Evolutionary conservation across 2,797 vertebrate species (phyloP).

Genomic region (Phataginus tricuspis): DNA sequence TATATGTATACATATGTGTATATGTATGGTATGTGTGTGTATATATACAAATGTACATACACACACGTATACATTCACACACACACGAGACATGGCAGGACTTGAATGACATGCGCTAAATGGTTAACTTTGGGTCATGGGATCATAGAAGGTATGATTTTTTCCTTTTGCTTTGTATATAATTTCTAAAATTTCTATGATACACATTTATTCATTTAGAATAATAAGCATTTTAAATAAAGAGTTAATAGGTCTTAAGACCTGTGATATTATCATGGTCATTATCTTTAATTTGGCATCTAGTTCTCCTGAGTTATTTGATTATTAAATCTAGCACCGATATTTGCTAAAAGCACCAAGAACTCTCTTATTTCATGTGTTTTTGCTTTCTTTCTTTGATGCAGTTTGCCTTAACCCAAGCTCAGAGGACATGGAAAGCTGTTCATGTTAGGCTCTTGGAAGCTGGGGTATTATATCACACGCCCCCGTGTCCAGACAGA

Average conservation of each 20-base stretch:
- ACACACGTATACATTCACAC: too few relatives aligned
- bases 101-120: background rate
- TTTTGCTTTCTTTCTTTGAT: background rate
- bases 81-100: background rate
- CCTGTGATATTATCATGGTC: background rate
- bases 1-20: fast-evolving
- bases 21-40: too few relatives aligned
- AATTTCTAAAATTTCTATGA: background rate
- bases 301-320: background rate
- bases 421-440: background rate
- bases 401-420: background rate
- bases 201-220: background rate
- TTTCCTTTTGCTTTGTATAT: background rate
- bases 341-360: background rate
- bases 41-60: fast-evolving
- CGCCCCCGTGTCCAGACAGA: background rate
- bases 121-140: background rate
- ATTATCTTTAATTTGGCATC: background rate
- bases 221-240: background rate
- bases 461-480: background rate
- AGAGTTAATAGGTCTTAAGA: background rate
- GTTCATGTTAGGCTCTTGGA: background rate
- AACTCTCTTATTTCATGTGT: background rate
- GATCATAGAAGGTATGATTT: background rate
- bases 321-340: background rate